Evolutionary conservation across 23 tunicate genomes (phyloP).

Genomic region (Halocynthia roretzi): DNA sequence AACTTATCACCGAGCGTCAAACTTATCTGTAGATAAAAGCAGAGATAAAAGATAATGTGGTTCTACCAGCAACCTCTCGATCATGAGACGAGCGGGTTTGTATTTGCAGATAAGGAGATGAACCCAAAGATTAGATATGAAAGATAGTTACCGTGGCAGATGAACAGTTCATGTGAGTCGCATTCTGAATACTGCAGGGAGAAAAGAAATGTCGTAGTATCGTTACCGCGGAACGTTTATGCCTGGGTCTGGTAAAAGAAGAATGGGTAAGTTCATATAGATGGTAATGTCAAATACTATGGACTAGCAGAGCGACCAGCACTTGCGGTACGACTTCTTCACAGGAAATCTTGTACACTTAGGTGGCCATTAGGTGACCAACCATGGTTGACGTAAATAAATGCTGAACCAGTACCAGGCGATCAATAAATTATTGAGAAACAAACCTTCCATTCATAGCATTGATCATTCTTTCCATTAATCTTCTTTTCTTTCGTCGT

Average conservation of each 20-base stretch:
- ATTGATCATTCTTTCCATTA: neutral
- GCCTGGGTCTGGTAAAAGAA: too few relatives aligned
- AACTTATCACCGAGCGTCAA: neutral
- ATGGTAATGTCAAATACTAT: too few relatives aligned
- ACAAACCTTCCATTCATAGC: neutral
- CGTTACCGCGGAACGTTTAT: neutral
- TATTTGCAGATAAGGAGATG: neutral
- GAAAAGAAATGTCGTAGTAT: neutral
- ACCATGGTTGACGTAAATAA: too few relatives aligned
- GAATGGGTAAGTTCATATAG: too few relatives aligned
- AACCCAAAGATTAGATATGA: too few relatives aligned
- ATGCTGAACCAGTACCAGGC: too few relatives aligned
- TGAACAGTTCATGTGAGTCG: constrained; percentile 7
- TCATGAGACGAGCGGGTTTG: neutral
- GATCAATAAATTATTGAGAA: too few relatives aligned
- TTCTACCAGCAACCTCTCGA: constrained; percentile 1
- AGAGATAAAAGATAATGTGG: neutral
- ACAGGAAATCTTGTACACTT: too few relatives aligned
- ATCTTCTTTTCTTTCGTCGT: neutral
- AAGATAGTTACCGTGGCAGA: too few relatives aligned
- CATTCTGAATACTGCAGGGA: constrained; percentile 6
- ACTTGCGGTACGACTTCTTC: too few relatives aligned
- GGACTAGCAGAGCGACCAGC: too few relatives aligned
- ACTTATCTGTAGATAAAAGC: neutral
- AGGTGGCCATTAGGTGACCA: too few relatives aligned